Evolutionary conservation across 2,888 invertebrate species (phyloP), one percentile per base, ranked within the genome.

Genomic region (Chymomyza fuscimana): DNA sequence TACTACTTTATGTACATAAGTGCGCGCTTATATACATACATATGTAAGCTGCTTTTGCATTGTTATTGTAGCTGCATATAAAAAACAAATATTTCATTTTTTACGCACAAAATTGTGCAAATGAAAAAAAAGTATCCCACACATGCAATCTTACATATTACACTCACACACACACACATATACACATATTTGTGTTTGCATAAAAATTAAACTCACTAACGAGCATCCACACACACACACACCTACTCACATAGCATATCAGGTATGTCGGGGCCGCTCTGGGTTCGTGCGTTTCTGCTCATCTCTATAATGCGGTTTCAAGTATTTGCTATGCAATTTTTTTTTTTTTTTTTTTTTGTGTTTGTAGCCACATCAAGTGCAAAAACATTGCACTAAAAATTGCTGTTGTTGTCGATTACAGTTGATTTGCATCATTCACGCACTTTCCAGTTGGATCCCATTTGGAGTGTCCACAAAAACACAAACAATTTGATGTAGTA

Each of bases 301-400:
- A 46, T 46, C 40, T 46, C 40, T 46, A 46, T 46, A 46, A 46
- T 46, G 40, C 40, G 86, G 74, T 78, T 71, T 74, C 80, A 46
- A 78, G 77, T 80, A 73, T 83, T 83, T 83, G 80, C 81, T 63
- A 73, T 84, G 75, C 77, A 79, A 81, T 86, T 83, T 82, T 83
- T 80, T 9, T 9, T 32, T 2, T 32, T 32, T 7, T 1, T 32
- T 32, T 70, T 72, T 77, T 67, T 73, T 79, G 25, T 25, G 1
- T 25, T 25, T 25, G 25, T 79, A 71, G 70, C 71, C 69, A 29
- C 59, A 58, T 50, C 7, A 58, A 25, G 22, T 58, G 40, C 70
- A 65, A 59, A 62, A 70, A 52, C 56, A 63, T 56, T 51, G 40
- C 29, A 54, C 12, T 5, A 29, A 65, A 56, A 40, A 65, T 69